Evolutionary conservation across 2,797 vertebrate species (phyloP).

Genomic region (Pachyuromys duprasi): DNA sequence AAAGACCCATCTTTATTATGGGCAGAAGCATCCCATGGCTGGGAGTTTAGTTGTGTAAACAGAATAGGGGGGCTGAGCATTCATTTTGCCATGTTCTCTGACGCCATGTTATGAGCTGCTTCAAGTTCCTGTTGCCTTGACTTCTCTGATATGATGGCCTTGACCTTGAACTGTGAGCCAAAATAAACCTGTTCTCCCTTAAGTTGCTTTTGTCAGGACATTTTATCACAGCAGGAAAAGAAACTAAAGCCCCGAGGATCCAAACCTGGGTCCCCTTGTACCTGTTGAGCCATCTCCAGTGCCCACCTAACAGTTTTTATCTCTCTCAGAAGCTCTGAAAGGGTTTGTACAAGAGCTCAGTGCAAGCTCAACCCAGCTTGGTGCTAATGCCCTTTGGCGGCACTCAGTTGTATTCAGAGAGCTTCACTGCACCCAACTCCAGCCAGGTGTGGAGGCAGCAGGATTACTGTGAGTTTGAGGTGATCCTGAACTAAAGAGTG

Average conservation of each 20-base stretch:
- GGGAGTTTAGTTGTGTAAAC: background rate
- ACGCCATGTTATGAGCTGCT: too few relatives aligned
- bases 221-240: background rate
- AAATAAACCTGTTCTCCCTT: background rate
- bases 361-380: background rate
- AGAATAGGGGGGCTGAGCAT: background rate
- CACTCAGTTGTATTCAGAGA: background rate
- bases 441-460: background rate
- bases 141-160: too few relatives aligned
- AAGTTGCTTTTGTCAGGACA: background rate
- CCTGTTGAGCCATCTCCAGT: too few relatives aligned
- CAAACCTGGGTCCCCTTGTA: background rate
- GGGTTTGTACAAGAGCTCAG: background rate
- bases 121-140: background rate
- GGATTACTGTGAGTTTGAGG: background rate
- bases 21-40: background rate
- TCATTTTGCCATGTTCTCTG: background rate
- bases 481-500: background rate
- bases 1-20: background rate
- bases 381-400: background rate
- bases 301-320: background rate
- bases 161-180: background rate
- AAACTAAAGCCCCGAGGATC: background rate
- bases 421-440: background rate
- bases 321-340: background rate